Conservation (phyloP, 2,888 invertebrate species). For the Ptychoptera contaminata region DNA sequence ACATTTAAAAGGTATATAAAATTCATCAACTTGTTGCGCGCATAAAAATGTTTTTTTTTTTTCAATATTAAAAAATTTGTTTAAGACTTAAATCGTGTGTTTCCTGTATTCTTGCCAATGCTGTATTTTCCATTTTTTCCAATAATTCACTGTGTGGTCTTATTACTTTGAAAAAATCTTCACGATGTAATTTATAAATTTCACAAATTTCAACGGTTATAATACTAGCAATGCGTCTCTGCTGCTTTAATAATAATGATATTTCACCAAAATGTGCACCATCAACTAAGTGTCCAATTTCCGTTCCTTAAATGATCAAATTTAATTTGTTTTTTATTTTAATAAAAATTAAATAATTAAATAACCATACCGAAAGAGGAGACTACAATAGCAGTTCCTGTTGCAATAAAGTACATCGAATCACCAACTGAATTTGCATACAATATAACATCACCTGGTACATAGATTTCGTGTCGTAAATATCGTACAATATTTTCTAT, state of each 20-base stretch:
- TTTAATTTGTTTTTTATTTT: not conserved
- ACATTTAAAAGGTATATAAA: too few species aligned
- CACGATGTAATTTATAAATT: conserved; percentile 24
- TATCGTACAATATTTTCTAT: conserved; percentile 35
- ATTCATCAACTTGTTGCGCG: too few species aligned
- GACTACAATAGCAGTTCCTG: conserved; percentile 36
- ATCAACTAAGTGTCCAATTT: conserved; percentile 22
- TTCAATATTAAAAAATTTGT: too few species aligned
- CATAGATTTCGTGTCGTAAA: conserved; percentile 33
- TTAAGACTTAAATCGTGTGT: too few species aligned
- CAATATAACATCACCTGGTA: conserved; percentile 37
- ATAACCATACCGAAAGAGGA: conserved; percentile 3
- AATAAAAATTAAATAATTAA: not conserved
- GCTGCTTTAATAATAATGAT: conserved; percentile 26
- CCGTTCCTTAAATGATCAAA: not conserved
- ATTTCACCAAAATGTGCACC: conserved; percentile 36
- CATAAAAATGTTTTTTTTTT: too few species aligned
- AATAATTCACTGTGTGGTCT: conserved; percentile 1
- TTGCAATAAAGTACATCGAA: conserved; percentile 41
- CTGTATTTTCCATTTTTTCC: conserved; percentile 1
- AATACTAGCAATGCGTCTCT: conserved; percentile 24
- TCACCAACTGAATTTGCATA: conserved; percentile 33
- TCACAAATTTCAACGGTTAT: conserved; percentile 29
- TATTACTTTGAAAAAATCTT: conserved; percentile 5
- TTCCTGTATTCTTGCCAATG: not conserved